Conservation (phyloP, 2,888 invertebrate species). For the Xanthorhoe designata region DNA sequence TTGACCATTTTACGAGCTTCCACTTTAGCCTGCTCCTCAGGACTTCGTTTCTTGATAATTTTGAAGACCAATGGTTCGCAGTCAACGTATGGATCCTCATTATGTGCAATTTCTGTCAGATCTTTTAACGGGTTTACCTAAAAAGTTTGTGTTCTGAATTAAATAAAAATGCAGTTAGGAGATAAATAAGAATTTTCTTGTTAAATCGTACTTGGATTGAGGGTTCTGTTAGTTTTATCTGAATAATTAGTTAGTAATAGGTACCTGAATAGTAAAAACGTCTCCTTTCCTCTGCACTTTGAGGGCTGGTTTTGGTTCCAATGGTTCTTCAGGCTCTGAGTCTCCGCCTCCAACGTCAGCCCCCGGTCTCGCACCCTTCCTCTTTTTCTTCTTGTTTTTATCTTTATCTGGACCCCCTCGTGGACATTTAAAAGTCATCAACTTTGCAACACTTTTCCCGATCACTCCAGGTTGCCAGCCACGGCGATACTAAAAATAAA, state of each 20-base stretch:
- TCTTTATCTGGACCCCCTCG: slow-evolving; percentile 70
- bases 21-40: slow-evolving; percentile 82
- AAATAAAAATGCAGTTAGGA: not conserved
- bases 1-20: slow-evolving; percentile 83
- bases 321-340: slow-evolving; percentile 75
- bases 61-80: slow-evolving; percentile 89
- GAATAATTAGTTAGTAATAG: not conserved
- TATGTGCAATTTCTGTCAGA: slow-evolving; percentile 80
- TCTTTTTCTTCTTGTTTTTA: slow-evolving; percentile 74
- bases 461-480: slow-evolving; percentile 86
- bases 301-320: slow-evolving; percentile 87
- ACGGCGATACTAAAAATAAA: slow-evolving; percentile 64
- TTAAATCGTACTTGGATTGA: not conserved
- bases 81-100: slow-evolving; percentile 88
- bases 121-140: slow-evolving; percentile 88
- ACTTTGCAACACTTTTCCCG: slow-evolving; percentile 77
- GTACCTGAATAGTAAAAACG: slow-evolving; percentile 86
- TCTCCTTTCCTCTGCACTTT: slow-evolving; percentile 88
- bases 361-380: slow-evolving; percentile 58
- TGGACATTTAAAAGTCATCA: slow-evolving; percentile 76
- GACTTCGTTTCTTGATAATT: slow-evolving; percentile 86
- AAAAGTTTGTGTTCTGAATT: slow-evolving; percentile 15
- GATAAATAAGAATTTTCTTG: not conserved
- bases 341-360: slow-evolving; percentile 68
- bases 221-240: not conserved